Evolutionary conservation across 1,140 invertebrate genomes (phyloP), one percentile per base, ranked within the genome.

Genomic region (Drosophila biarmipes): DNA sequence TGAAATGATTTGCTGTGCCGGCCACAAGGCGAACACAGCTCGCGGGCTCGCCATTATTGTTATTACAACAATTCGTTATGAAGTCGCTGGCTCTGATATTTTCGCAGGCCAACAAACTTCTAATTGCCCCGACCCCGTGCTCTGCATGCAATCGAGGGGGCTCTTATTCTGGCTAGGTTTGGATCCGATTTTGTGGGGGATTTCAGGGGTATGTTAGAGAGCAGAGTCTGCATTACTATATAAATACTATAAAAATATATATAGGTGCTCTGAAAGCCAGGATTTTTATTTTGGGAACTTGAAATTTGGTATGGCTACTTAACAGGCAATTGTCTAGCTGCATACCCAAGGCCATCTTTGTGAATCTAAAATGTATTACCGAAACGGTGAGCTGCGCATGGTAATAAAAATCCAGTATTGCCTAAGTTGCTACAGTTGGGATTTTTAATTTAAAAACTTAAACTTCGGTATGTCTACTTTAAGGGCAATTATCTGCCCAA

Each of bases 71-170:
- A 85, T 85, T 85, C 61, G 76, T 80, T 86, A 77, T 68, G 62
- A 76, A 69, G 66, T 62, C 17, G 40, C 54, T 55, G 48, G 37
- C 53, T 45, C 35, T 37, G 54, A 51, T 61, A 45, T 40, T 40
- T 67, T 80, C 49, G 46, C 81, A 86, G 81, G 80, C 76, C 76
- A 85, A 85, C 80, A 85, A 85, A 85, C 80, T 85, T 80, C 73
- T 85, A 85, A 85, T 85, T 85, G 72, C 73, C 72, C 31, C 55
- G 35, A 54, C 73, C 43, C 54, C 45, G 42, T 55, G 55, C 54
- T 71, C 43, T 15, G 58, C 80, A 79, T 84, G 80, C 80, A 69
- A 80, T 71, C 67, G 49, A 76, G 58, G 31, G 17, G 21, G 57
- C 34, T 53, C 63, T 55, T 40, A 57, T 57, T 40, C 31, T 7